Conservation (phyloP, 2,888 invertebrate genomes). For the Coenonympha arcania region DNA sequence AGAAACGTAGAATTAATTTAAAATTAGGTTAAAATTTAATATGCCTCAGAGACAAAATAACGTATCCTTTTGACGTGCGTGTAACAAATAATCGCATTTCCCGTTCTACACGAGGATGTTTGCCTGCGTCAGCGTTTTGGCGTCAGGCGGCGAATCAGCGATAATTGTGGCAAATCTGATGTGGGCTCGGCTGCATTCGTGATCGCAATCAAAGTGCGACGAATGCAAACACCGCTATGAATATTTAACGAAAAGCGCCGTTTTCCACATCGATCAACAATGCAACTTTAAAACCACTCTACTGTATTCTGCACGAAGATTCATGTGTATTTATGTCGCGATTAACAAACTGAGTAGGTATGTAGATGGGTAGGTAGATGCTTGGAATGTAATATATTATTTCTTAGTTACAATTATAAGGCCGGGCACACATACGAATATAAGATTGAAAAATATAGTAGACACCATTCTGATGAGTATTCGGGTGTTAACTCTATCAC, state of each 20-base stretch:
- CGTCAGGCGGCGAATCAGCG: slow-evolving; percentile 31
- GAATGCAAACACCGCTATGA: slow-evolving; percentile 18
- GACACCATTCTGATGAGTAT: no score
- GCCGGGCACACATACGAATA: no score
- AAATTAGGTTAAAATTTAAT: no score
- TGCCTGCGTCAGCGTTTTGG: background rate
- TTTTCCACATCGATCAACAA: slow-evolving; percentile 1
- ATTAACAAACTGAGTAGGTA: no score
- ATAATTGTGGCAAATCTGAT: slow-evolving; percentile 34
- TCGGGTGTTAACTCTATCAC: no score
- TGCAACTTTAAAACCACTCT: slow-evolving; percentile 2
- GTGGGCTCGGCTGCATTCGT: slow-evolving; percentile 26
- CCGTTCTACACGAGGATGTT: background rate
- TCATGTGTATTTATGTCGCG: background rate
- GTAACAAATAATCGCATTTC: background rate
- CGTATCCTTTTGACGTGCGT: background rate
- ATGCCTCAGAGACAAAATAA: no score
- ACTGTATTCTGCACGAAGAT: no score
- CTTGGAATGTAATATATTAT: no score
- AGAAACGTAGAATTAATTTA: no score
- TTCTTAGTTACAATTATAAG: no score
- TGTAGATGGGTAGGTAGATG: no score
- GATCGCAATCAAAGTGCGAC: slow-evolving; percentile 30
- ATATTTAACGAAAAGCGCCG: slow-evolving; percentile 17
- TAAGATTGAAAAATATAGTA: no score